Base-by-base conservation (phyloP, 2,888 invertebrate species). In the Sinelater perroti region DNA sequence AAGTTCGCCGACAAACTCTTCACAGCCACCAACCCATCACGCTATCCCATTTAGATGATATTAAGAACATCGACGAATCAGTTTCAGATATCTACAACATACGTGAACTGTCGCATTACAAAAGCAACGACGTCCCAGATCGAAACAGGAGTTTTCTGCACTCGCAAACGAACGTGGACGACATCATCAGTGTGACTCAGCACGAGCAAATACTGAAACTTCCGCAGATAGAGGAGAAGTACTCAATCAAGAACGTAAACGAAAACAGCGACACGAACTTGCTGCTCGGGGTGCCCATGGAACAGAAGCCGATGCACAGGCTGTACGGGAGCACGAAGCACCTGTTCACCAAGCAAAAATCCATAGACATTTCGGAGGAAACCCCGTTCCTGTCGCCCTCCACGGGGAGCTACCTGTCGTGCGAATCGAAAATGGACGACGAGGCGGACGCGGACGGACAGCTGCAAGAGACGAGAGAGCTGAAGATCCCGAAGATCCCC, bases 21-120 rank as follows among this genome's bases (percentile, higher is more conserved):
- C 85, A 85, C 78, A 84, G 84, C 56, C 84, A 85, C 66, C 83
- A 84, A 66, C 83, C 85, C 64, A 79, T 85, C 64, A 73, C 83
- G 62, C 80, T 82, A 62, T 83, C 84, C 51, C 85, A 85, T 68
- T 82, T 84, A 2, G 85, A 85, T 53, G 86, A 85, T 65, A 75
- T 76, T 40, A 71, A 69, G 56, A 74, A 72, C 55, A 78, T 76
- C 24, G 76, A 77, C 61, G 78, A 78, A 59, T 76, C 76, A 1
- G 60, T 70, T 3, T 73, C 75, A 1, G 79, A 79, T 58, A 76
- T 78, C 46, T 75, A 76, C 66, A 76, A 74, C 60, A 74, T 75
- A 8, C 69, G 72, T 50, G 76, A 76, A 24, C 30, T 57, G 42
- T 45, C 56, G 2, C 42, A 56, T 33, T 63, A 64, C 47, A 70